Evolutionary conservation across 2,797 vertebrate genomes (phyloP), one percentile per base, ranked within the genome.

Genomic region (Galago senegalensis): DNA sequence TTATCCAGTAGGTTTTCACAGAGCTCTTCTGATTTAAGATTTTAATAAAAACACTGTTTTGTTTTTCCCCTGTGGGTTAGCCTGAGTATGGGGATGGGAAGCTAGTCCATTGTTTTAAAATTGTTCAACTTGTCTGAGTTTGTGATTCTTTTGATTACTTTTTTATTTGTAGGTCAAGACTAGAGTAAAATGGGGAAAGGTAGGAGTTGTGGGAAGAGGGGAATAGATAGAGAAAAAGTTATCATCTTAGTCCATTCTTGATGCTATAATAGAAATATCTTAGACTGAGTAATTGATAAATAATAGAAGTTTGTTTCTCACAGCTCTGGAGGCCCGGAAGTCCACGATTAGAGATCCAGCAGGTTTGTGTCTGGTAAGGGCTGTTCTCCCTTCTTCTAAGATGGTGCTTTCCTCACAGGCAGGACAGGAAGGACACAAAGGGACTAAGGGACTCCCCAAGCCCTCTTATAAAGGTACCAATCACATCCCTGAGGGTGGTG

Each of bases 1-100:
- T 82, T 90, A 93, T 43, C 37, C n/a, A 79, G 67, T 34, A 75
- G 81, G 90, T 93, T 95, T 95, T 95, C 76, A 75, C 27, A 53
- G 58, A 67, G 76, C 3, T 82, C 93, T 94, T 73, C 60, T 56
- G n/a, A 91, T 58, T 95, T 91, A 84, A 73, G 77, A 73, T 94
- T 77, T 89, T 84, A 90, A 83, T 37, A n/a, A 87, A 94, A 70
- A 67, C 18, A 61, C 2, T 73, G 21, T 10, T 75, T 27, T 43
- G 40, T n/a, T 23, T 2, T 6, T 34, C 1, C 8, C 5, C 17
- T 13, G 27, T 4, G 17, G 46, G 40, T 94, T 76, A 83, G 49
- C 37, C 31, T 92, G 40, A 82, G 37, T 31, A 31, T 34, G 27
- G 29, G 3, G 3, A 18, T 65, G 12, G 23, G 23, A 18, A 67